Base-by-base conservation (phyloP, 2,888 invertebrate genomes). In the Polyploca ridens region DNA sequence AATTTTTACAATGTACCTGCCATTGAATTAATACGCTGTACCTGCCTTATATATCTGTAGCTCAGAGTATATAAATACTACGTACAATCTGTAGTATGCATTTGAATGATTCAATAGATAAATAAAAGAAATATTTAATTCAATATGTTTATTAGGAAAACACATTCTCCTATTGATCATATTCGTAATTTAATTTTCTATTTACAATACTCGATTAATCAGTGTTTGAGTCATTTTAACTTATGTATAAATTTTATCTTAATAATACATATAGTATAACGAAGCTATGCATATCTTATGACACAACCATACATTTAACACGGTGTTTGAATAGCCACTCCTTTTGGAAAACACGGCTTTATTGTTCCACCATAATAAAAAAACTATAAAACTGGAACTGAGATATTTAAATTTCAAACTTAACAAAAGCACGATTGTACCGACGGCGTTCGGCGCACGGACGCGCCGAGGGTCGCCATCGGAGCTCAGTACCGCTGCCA, bases 221-320 rank as follows among this genome's bases (percentile, higher is more conserved):
- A 88, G 82, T 84, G 85, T 86, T 86, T 85, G 85, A 89, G 85
- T 90, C 82, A 82, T 88, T 83, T 77, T 86, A 86, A 87, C 88
- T 87, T 92, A 92, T 83, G 84, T 85, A 86, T 89, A 90, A 81
- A 71, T 72, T 79, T 79, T 77, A 77, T 82, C 85, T 89, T 89
- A 89, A 80, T 89, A 89, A 85, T 90, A 90, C 87, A 77, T 84
- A 86, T 86, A 85, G 76, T 84, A 85, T 90, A 92, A 93, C 93
- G 89, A 93, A 93, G 90, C 92, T 92, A 93, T 90, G 89, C 85
- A 92, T 93, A 93, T 91, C 89, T 91, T 93, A 94, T 90, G 94
- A 94, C 94, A 94, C 94, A 94, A 94, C 94, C 94, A 94, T 94
- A 94, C 88, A 91, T 91, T 93, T 90, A 93, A 92, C 91, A 91